These are phyloP conservation scores for Corythornis vintsioides DNA, from an alignment of 2,113 vertebrate genomes.

Conservation along the genomic window DNA sequence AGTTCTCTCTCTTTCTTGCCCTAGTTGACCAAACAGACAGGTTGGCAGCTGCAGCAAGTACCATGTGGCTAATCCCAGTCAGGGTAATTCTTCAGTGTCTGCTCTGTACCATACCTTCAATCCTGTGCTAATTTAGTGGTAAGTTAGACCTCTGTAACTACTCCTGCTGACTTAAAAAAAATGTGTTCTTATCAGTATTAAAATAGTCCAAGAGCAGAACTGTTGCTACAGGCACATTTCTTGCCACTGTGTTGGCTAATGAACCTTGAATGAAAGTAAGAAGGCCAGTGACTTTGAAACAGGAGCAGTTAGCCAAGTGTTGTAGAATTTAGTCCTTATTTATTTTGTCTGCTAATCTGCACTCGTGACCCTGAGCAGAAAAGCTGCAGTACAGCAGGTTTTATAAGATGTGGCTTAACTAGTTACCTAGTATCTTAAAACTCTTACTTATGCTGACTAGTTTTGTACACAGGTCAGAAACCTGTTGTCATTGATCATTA, in stretches of 20 bases:
- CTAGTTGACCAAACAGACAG: neutral
- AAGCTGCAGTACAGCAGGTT: slow-evolving; percentile 32
- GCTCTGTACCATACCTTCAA: neutral
- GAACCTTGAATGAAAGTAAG: slow-evolving; percentile 52
- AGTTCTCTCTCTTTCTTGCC: neutral
- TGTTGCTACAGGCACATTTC: slow-evolving; percentile 47
- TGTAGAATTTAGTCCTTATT: slow-evolving; percentile 59
- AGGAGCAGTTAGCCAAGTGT: slow-evolving; percentile 30
- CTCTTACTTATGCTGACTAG: slow-evolving; percentile 18
- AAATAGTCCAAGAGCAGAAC: slow-evolving; percentile 26
- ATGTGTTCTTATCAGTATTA: slow-evolving; percentile 67
- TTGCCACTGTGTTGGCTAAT: slow-evolving; percentile 36
- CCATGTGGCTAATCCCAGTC: neutral
- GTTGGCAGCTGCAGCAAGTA: neutral
- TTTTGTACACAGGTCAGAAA: slow-evolving; percentile 15
- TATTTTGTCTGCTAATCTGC: slow-evolving; percentile 55
- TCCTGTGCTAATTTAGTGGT: neutral
- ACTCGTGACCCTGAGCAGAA: slow-evolving; percentile 47
- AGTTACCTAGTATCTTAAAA: slow-evolving; percentile 19
- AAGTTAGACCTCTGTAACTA: slow-evolving; percentile 3
- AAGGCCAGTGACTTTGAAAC: slow-evolving; percentile 41
- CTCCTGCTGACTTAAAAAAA: neutral
- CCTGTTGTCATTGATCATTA: slow-evolving; percentile 36
- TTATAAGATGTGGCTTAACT: slow-evolving; percentile 28
- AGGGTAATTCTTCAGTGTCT: neutral